phyloP scores from a whole-genome alignment of 2,113 vertebrate species.

The Alces alces region DNA sequence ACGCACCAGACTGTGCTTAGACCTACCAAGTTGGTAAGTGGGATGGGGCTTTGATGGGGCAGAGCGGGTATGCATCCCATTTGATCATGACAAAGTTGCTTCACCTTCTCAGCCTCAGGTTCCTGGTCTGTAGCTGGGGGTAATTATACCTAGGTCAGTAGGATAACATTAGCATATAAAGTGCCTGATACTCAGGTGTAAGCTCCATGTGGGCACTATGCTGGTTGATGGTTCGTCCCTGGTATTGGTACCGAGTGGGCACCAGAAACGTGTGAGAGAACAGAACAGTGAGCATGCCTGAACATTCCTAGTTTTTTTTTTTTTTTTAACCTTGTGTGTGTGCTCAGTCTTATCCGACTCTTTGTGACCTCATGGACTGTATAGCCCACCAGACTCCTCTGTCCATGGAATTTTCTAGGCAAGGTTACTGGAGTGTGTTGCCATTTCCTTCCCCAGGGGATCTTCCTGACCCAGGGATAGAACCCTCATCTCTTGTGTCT shows the following conservation, averaged over 20 bases:
- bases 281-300: neutral
- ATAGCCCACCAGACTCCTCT: neutral
- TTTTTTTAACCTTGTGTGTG: neutral
- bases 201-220: neutral
- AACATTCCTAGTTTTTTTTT: neutral
- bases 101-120: neutral
- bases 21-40: neutral
- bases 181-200: neutral
- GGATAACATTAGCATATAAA: neutral
- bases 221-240: neutral
- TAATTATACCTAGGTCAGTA: neutral
- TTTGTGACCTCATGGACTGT: neutral
- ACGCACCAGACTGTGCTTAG: neutral
- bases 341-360: neutral
- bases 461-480: neutral
- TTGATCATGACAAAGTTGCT: neutral
- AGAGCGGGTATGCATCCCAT: neutral
- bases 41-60: neutral
- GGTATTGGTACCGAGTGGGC: neutral
- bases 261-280: neutral
- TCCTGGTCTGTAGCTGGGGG: neutral
- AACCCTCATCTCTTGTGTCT: neutral
- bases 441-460: neutral
- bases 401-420: neutral
- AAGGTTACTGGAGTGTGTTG: neutral